Percentiles rank a stretch among this genome's conserved stretches.
phyloP scores from a whole-genome alignment of 2,797 vertebrate genomes.

The Protosalanx chinensis region DNA sequence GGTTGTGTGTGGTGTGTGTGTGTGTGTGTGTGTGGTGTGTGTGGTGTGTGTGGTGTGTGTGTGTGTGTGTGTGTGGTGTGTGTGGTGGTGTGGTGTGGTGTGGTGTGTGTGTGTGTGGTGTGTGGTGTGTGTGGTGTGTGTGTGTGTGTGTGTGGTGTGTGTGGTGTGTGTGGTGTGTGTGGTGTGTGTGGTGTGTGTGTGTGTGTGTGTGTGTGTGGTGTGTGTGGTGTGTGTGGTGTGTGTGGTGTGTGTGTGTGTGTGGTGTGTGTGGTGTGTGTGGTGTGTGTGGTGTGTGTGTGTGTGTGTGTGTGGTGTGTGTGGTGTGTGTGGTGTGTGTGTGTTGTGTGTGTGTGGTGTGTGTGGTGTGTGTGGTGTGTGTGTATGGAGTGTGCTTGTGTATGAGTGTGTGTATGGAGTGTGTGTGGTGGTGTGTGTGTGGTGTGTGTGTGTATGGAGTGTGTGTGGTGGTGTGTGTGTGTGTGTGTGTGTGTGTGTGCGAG shows the following conservation, averaged over 20 bases:
- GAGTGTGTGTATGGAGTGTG: slow-evolving; percentile 10
- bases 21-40: slow-evolving; percentile 14
- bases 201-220: slow-evolving; percentile 11
- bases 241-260: not conserved
- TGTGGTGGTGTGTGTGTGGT: slow-evolving; percentile 2
- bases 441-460: slow-evolving; percentile 1
- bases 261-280: not conserved
- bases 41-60: not conserved
- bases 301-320: slow-evolving; percentile 1
- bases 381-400: slow-evolving; percentile 3
- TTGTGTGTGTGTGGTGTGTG: slow-evolving; percentile 15
- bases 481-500: slow-evolving; percentile 1
- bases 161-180: slow-evolving; percentile 7
- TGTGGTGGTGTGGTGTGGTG: slow-evolving; percentile 10
- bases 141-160: slow-evolving; percentile 13
- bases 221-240: not conserved
- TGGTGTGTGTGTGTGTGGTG: not conserved
- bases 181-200: no score
- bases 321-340: not conserved
- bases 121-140: not conserved
- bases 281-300: slow-evolving; percentile 10
- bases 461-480: slow-evolving; percentile 13
- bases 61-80: slow-evolving; percentile 6
- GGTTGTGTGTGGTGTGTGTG: not conserved
- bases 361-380: slow-evolving; percentile 1